Percentiles rank a stretch among this genome's conserved stretches.
Evolutionary conservation across 2,888 invertebrate species (phyloP).

Genomic region (Apamea anceps): DNA sequence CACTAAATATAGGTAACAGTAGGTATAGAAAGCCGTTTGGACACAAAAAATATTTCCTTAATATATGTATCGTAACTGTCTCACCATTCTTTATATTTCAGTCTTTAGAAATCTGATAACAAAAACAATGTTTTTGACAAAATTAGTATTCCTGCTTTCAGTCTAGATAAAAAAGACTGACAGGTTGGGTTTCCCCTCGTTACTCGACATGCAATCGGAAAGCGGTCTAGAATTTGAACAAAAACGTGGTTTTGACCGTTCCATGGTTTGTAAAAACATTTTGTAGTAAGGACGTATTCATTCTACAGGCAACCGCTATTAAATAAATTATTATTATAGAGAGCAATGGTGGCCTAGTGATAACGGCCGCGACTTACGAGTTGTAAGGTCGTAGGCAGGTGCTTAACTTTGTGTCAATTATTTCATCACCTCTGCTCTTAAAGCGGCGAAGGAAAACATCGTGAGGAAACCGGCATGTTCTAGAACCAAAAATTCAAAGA

Average conservation of each 20-base stretch:
- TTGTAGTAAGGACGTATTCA: conserved; percentile 7
- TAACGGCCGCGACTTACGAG: too few species aligned
- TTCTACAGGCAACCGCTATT: not conserved
- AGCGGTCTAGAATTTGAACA: conserved; percentile 12
- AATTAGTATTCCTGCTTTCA: conserved; percentile 59
- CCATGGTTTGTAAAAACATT: conserved; percentile 1
- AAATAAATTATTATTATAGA: not conserved
- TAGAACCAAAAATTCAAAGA: not conserved
- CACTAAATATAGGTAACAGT: not conserved
- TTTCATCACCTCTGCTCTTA: not conserved
- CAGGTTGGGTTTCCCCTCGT: conserved; percentile 42
- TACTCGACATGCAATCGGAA: conserved; percentile 54
- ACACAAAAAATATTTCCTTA: conserved; percentile 15
- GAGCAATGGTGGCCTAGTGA: too few species aligned
- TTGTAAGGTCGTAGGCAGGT: too few species aligned
- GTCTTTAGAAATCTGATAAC: conserved; percentile 14
- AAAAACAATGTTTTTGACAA: conserved; percentile 48
- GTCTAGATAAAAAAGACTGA: conserved; percentile 55
- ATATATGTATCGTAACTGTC: conserved; percentile 10
- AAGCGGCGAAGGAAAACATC: not conserved
- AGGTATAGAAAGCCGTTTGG: not conserved
- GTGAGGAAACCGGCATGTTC: not conserved
- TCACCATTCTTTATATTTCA: conserved; percentile 2
- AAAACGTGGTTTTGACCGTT: conserved; percentile 16
- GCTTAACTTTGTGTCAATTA: not conserved